phyloP scores from a whole-genome alignment of 2,113 vertebrate genomes.

The Coreoperca whiteheadi region DNA sequence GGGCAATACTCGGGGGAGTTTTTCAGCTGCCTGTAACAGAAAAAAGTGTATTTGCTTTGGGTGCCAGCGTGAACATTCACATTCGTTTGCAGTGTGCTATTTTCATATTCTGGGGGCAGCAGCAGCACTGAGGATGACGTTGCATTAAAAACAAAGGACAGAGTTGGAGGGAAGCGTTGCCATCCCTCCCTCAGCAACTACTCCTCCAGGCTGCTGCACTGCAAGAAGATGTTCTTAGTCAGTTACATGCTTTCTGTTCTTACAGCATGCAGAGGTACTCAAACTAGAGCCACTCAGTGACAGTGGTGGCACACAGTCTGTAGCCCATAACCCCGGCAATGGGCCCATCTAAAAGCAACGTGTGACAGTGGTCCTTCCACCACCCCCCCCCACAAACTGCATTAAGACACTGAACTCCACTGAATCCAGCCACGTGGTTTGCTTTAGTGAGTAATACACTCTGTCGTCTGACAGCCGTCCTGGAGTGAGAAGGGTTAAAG shows the following conservation, averaged over 20 bases:
- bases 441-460: constrained; percentile 49
- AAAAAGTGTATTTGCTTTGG: not conserved
- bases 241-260: constrained; percentile 49
- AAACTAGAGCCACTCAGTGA: constrained; percentile 11
- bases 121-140: constrained; percentile 31
- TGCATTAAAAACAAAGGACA: constrained; percentile 57
- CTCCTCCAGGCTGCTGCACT: constrained; percentile 42
- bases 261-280: constrained; percentile 19
- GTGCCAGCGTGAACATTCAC: not conserved
- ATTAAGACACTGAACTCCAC: constrained; percentile 43
- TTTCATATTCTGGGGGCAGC: constrained; percentile 40
- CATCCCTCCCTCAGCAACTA: constrained; percentile 7
- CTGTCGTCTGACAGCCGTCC: constrained; percentile 66
- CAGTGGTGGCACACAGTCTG: not conserved
- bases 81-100: constrained; percentile 22
- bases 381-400: constrained; percentile 49
- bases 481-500: constrained; percentile 77
- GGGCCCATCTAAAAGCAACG: constrained; percentile 37
- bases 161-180: constrained; percentile 29
- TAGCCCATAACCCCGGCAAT: constrained; percentile 11
- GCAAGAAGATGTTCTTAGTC: constrained; percentile 46
- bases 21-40: not conserved
- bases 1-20: not conserved
- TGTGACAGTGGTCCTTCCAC: constrained; percentile 49
- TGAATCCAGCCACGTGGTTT: constrained; percentile 22